phyloP scores from a whole-genome alignment of 2,888 invertebrate species.

The Protula sp. region DNA sequence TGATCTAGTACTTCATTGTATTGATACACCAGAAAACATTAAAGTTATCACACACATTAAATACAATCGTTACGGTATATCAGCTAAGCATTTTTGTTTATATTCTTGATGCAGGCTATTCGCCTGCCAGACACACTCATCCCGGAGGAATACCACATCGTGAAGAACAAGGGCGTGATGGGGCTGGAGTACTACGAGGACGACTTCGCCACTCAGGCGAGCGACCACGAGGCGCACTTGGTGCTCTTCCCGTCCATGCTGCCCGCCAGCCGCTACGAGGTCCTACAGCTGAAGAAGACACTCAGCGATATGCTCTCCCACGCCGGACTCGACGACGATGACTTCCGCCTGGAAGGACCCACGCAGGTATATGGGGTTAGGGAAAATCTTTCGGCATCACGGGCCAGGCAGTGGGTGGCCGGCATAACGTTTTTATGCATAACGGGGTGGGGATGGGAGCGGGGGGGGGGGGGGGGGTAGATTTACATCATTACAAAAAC shows the following conservation, averaged over 20 bases:
- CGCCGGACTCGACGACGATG: constrained; percentile 43
- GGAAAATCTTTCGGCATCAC: too few relatives aligned
- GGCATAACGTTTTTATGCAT: not conserved
- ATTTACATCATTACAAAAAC: too few relatives aligned
- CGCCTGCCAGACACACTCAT: constrained; percentile 48
- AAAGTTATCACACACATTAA: too few relatives aligned
- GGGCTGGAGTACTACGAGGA: constrained; percentile 50
- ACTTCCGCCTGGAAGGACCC: constrained; percentile 42
- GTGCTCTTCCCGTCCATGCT: constrained; percentile 53
- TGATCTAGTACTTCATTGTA: too few relatives aligned
- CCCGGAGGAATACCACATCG: constrained; percentile 52
- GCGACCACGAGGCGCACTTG: constrained; percentile 51
- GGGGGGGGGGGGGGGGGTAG: too few relatives aligned
- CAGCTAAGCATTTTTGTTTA: too few relatives aligned
- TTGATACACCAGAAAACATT: too few relatives aligned
- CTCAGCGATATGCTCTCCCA: constrained; percentile 48
- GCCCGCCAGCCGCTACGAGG: constrained; percentile 32
- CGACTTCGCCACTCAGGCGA: constrained; percentile 43
- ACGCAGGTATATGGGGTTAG: constrained; percentile 45
- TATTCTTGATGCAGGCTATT: not conserved
- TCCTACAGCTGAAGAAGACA: constrained; percentile 46
- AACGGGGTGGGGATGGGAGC: too few relatives aligned
- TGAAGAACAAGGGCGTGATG: constrained; percentile 50
- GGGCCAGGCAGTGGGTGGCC: not conserved
- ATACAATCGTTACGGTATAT: too few relatives aligned